A percentile compares a stretch with the other conserved stretches of the same genome.
Conservation (phyloP, 1,140 invertebrate genomes). For the Procambarus virginalis region DNA sequence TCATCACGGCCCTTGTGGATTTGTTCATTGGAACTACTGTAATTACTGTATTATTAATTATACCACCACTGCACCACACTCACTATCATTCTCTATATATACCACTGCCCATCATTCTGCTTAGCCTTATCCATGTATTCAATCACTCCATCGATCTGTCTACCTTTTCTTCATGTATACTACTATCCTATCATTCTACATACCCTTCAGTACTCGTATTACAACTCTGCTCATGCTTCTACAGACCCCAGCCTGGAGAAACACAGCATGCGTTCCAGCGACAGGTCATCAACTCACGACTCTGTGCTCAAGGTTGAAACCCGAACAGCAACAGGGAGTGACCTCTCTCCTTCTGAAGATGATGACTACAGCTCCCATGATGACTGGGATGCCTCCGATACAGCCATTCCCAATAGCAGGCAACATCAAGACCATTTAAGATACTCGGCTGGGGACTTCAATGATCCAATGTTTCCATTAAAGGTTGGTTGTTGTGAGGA, state of each 20-base stretch:
- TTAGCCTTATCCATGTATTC: too few species aligned
- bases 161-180: too few species aligned
- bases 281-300: conserved; percentile 88
- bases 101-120: too few species aligned
- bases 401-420: conserved; percentile 74
- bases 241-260: conserved; percentile 80
- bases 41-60: too few species aligned
- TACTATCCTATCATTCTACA: too few species aligned
- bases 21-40: too few species aligned
- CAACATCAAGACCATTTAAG: conserved; percentile 74
- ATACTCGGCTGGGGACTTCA: conserved; percentile 72
- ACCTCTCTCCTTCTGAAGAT: conserved; percentile 81
- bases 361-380: conserved; percentile 79
- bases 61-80: too few species aligned
- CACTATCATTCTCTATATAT: too few species aligned
- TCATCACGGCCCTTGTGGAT: too few species aligned
- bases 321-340: conserved; percentile 78
- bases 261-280: conserved; percentile 85
- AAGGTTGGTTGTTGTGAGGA: conserved; percentile 19
- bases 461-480: conserved; percentile 76
- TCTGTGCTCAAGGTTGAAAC: conserved; percentile 92
- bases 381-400: conserved; percentile 77
- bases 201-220: too few species aligned
- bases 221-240: too few species aligned
- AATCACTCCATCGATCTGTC: too few species aligned